Percentiles rank a stretch among this genome's conserved stretches.
Conservation (phyloP, 2,797 vertebrate genomes). For the Sus cebifrons region DNA sequence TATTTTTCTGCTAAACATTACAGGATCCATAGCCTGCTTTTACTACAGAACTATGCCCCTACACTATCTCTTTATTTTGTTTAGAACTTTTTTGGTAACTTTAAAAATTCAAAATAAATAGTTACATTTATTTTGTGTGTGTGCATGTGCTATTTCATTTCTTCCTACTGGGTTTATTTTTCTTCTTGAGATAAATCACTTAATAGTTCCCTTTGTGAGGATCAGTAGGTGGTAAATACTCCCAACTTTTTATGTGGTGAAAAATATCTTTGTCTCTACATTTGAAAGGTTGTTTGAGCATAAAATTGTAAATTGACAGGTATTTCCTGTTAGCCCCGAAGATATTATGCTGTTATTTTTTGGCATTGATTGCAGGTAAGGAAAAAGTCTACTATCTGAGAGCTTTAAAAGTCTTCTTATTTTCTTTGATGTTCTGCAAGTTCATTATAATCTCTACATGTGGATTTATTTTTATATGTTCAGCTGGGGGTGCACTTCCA, state of each 20-base stretch:
- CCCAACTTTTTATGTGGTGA: background rate
- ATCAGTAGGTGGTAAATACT: background rate
- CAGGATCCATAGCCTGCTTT: slow-evolving; percentile 18
- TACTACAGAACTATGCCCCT: background rate
- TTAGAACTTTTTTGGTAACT: background rate
- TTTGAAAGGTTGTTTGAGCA: slow-evolving; percentile 20
- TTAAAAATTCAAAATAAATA: slow-evolving; percentile 28
- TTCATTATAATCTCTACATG: background rate
- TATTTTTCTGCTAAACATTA: slow-evolving; percentile 33
- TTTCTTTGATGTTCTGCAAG: background rate
- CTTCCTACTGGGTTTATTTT: background rate
- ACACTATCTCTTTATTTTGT: background rate
- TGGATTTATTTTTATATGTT: slow-evolving; percentile 18
- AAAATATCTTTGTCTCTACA: slow-evolving; percentile 33
- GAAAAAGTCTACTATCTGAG: slow-evolving; percentile 10
- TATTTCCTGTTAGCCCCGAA: slow-evolving; percentile 30
- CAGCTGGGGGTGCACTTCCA: background rate
- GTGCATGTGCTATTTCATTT: background rate
- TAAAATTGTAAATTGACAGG: slow-evolving; percentile 16
- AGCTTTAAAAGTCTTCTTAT: background rate
- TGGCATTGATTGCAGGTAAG: background rate
- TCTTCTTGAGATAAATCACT: slow-evolving; percentile 43
- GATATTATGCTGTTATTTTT: slow-evolving; percentile 17
- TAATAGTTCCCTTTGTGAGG: slow-evolving; percentile 35
- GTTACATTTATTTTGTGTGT: background rate